Conservation (phyloP, 2,113 vertebrate species). For the mouse (Mus musculus) region DNA sequence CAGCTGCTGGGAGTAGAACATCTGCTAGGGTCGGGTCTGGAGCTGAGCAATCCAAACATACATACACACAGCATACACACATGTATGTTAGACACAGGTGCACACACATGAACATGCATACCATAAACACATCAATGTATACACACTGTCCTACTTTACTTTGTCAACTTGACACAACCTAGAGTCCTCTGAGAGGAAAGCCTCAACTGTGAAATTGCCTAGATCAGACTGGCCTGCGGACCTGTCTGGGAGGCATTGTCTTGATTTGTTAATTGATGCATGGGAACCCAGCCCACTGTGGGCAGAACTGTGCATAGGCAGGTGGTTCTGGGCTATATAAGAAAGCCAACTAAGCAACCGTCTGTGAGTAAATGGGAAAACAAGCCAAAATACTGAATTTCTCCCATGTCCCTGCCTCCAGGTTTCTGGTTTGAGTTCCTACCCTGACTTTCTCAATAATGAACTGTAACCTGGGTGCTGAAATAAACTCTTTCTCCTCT, state of each 20-base stretch:
- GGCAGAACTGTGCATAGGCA: background rate
- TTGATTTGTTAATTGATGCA: background rate
- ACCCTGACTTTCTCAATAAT: background rate
- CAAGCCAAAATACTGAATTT: background rate
- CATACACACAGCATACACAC: background rate
- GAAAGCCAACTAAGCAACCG: background rate
- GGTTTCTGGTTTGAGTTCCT: background rate
- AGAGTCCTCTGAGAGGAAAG: background rate
- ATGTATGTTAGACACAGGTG: background rate
- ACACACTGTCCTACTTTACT: background rate
- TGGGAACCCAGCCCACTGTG: background rate
- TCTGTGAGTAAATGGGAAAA: background rate
- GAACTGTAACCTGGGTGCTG: background rate
- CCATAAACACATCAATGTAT: accelerated
- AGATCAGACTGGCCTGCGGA: background rate
- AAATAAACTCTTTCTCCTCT: background rate
- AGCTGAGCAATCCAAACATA: background rate
- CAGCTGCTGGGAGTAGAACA: background rate
- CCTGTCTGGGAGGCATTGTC: background rate
- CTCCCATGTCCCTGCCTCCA: background rate
- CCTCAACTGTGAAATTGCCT: background rate
- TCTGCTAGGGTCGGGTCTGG: background rate
- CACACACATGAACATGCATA: background rate
- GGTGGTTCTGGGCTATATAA: background rate
- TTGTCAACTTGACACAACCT: background rate